Percentiles rank a stretch among this genome's conserved stretches.
Evolutionary conservation across 2,797 vertebrate species (phyloP).

Genomic region (Tokudaia tokunoshimensis): DNA sequence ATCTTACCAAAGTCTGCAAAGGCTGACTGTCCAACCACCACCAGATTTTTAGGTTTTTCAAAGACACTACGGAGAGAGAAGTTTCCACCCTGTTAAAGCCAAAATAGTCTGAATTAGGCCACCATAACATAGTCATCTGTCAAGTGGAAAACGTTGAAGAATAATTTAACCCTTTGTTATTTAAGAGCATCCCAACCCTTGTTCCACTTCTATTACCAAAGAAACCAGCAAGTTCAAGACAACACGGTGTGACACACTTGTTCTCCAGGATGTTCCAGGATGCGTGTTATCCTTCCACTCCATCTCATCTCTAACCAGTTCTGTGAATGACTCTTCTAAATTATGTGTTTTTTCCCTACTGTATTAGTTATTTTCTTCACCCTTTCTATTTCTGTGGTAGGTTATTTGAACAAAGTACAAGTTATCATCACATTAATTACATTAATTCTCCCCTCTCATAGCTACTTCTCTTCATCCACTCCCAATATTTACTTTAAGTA

Average conservation of each 20-base stretch:
- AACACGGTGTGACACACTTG: background rate
- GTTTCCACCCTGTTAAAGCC: conserved; percentile 92
- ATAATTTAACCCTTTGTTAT: background rate
- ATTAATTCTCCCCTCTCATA: background rate
- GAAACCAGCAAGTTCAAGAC: background rate
- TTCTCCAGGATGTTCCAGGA: background rate
- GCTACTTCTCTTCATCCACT: background rate
- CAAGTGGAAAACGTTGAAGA: conserved; percentile 6
- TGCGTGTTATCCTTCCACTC: background rate
- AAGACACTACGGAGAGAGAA: conserved; percentile 85
- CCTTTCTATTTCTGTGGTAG: conserved; percentile 8
- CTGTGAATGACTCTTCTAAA: background rate
- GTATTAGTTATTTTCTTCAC: background rate
- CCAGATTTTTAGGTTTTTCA: conserved; percentile 79
- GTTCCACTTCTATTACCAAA: background rate
- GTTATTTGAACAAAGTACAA: background rate
- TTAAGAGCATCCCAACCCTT: background rate
- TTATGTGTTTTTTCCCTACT: background rate
- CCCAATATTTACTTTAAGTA: background rate
- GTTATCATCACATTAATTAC: background rate
- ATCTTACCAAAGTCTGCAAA: conserved; percentile 97
- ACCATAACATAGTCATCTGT: background rate
- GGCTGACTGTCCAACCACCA: conserved; percentile 93
- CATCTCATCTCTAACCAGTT: background rate
- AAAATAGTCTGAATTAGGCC: conserved; percentile 67